Evolutionary conservation across 2,888 invertebrate genomes (phyloP), one percentile per base, ranked within the genome.

Genomic region (Balanococcus diminutus): DNA sequence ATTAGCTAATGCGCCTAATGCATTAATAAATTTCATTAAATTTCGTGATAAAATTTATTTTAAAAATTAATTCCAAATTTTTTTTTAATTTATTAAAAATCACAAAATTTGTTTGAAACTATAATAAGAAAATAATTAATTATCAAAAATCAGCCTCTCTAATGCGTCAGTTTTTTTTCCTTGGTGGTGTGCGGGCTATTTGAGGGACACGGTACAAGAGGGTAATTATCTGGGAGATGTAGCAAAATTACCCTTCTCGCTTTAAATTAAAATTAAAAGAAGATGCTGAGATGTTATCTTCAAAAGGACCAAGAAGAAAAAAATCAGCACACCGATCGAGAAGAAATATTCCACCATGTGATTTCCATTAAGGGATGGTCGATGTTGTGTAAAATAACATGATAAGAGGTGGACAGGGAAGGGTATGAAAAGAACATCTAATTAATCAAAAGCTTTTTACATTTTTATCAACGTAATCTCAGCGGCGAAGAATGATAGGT

Each of bases 361-460:
- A 72, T 72, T 72, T 72, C 31, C 72, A 72, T 72, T 72, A 72
- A 72, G 42, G 16, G 14, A 42, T 42, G 42, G 14, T 42, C 11
- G 42, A 42, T 42, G 42, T 42, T 16, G 11, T 42, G 42, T 42
- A 42, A 42, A 42, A 72, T 31, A 16, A 31, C 72, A 16, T 31
- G 14, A 42, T 14, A 42, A 72, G 19, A 19, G 56, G 11, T 4
- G 56, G 5, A 56, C 3, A 19, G 1, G 22, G 19, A 22, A 5
- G 19, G 11, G 22, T 11, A 14, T 31, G n/a, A 72, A 72, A 72
- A 72, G 28, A 14, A 25, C 72, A 72, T 25, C 72, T 72, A 72
- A 72, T 72, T 72, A 72, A 72, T 72, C 72, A 72, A 72, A 72
- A 25, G 42, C 42, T 25, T 25, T 72, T 72, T 72, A 72, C 72